These are phyloP conservation scores for Ametastegia equiseti DNA, from an alignment of 2,888 invertebrate genomes.

Conservation along the genomic window DNA sequence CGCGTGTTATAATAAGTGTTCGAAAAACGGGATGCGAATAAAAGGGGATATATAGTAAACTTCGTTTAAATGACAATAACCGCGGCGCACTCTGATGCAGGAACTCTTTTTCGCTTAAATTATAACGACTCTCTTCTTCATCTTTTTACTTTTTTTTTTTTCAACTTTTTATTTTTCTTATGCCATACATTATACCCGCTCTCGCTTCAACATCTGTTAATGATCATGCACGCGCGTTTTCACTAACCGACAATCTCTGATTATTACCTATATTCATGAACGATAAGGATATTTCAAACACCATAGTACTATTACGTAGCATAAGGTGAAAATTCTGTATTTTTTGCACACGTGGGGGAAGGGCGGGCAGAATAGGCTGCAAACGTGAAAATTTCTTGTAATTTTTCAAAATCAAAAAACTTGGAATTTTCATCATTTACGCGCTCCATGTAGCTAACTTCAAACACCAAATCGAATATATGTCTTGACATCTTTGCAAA, in stretches of 20 bases:
- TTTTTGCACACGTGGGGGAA: neutral
- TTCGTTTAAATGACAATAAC: slow-evolving; percentile 32
- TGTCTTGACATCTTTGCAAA: too few species aligned
- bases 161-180: neutral
- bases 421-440: too few species aligned
- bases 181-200: neutral
- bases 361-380: too few species aligned
- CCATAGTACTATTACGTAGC: neutral
- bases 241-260: neutral
- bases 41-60: neutral
- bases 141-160: neutral
- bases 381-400: too few species aligned
- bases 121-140: neutral
- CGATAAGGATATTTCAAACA: slow-evolving; percentile 1
- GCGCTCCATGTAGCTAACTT: too few species aligned
- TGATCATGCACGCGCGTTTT: neutral
- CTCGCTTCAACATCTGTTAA: neutral
- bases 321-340: neutral
- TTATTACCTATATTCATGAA: neutral
- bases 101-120: neutral
- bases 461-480: too few species aligned
- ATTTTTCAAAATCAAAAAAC: too few species aligned
- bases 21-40: neutral
- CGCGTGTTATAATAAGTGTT: neutral
- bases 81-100: neutral